Base-by-base conservation (phyloP, 1,140 invertebrate genomes). In the Asbolus verrucosus region DNA sequence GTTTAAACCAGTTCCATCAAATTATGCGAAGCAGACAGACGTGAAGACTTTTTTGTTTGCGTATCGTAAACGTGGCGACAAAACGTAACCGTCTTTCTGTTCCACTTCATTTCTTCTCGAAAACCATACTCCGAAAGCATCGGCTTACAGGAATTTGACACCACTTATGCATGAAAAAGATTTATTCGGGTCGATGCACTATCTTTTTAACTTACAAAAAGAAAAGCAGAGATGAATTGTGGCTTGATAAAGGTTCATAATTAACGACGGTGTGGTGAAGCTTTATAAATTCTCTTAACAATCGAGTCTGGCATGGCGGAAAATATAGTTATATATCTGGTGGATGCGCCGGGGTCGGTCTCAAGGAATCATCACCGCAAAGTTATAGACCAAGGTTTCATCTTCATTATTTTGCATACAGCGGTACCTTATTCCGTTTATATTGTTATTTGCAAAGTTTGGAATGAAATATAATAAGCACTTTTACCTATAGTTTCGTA, bases 41-140 rank as follows among this genome's bases (percentile, higher is more conserved):
- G n/a, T n/a, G n/a, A n/a, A n/a, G n/a, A n/a, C n/a, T n/a, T 54
- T 54, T 54, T 27, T 54, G 46, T 54, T 54, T 54, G 46, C 24
- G 9, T 14, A 54, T 13, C 21, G 46, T 13, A 9, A 36, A 36
- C 27, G 27, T 30, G 27, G 4, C 27, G 27, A 30, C 43, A 50
- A 50, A 50, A 50, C 15, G 43, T 50, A 50, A 18, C 21, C 8
- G 19, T 54, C 46, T 54, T 54, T 8, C 21, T 27, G 46, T 54
- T 54, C 21, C 21, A 21, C 19, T 54, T 54, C 46, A 54, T 54
- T 54, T 54, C 46, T 6, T 21, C 14, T 0, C 14, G 46, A 54
- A 54, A 54, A 54, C 46, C 46, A 54, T 27, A 54, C 46, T 54
- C 27, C 27, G 46, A 54, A 54, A 21, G 46, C 46, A 21, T 54